Evolutionary conservation across 2,797 vertebrate species (phyloP).

Genomic region (Bovichtus variegatus): DNA sequence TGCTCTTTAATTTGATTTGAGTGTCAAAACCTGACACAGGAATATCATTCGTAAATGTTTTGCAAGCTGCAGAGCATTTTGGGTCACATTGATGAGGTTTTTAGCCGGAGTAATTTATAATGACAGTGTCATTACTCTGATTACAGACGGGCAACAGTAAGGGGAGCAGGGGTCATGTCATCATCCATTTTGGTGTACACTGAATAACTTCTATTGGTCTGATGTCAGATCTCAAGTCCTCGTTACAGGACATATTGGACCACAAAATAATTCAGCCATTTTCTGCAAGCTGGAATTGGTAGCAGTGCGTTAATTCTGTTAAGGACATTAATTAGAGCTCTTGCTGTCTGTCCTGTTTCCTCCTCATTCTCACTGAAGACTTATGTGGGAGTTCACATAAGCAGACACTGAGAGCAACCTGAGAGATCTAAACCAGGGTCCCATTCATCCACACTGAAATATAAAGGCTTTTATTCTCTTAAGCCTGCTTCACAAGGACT

Average conservation of each 20-base stretch:
- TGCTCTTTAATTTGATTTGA: neutral
- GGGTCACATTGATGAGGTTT: neutral
- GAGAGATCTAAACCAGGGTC: neutral
- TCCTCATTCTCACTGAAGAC: neutral
- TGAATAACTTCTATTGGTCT: constrained; percentile 7
- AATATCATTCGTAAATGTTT: neutral
- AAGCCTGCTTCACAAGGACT: no score
- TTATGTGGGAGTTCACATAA: neutral
- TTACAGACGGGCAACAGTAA: neutral
- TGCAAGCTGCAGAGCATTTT: neutral
- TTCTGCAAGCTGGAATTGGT: neutral
- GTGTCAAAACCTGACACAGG: neutral
- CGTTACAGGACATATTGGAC: constrained; percentile 15
- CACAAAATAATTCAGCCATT: neutral
- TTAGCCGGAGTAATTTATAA: neutral
- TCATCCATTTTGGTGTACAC: neutral
- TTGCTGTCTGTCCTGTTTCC: neutral
- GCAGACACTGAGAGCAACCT: neutral
- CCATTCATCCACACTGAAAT: neutral
- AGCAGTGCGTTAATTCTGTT: neutral
- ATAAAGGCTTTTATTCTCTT: no score
- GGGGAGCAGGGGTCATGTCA: constrained; percentile 2
- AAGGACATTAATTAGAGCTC: constrained; percentile 10
- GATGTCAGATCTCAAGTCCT: constrained; percentile 12
- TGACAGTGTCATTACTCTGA: constrained; percentile 2